Percentiles rank a stretch among this genome's conserved stretches.
phyloP scores from a whole-genome alignment of 2,888 invertebrate genomes.

The Rhagonycha lutea region DNA sequence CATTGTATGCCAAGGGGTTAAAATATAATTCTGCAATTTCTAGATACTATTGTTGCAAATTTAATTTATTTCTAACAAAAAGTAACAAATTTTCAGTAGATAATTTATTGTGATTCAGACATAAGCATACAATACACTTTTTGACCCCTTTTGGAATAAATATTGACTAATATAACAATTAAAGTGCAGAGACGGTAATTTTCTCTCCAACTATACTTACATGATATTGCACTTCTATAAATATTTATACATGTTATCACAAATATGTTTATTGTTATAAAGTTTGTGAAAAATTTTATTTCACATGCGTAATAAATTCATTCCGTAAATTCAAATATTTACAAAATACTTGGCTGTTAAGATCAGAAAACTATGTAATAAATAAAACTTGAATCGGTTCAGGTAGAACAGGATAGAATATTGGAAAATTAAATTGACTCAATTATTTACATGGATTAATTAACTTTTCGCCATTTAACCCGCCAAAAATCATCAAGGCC shows the following conservation, averaged over 20 bases:
- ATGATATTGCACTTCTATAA: background rate
- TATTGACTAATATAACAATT: background rate
- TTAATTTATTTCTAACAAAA: background rate
- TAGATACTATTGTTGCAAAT: background rate
- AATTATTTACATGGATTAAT: no score
- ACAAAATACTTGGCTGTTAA: no score
- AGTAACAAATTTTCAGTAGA: background rate
- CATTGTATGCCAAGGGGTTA: no score
- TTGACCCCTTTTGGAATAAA: background rate
- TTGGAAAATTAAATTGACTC: no score
- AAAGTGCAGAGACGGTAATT: background rate
- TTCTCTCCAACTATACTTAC: background rate
- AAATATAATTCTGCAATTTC: no score
- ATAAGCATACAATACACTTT: background rate
- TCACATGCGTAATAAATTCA: background rate
- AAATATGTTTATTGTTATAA: background rate
- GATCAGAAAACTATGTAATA: no score
- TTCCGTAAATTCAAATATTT: no score
- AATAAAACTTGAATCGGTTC: no score
- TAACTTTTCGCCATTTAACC: no score
- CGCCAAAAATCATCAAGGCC: no score
- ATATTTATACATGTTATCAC: background rate
- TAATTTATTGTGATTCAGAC: background rate
- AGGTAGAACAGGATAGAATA: no score
- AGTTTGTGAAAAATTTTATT: background rate